Evolutionary conservation across 2,888 invertebrate species (phyloP).

Genomic region (Chloroclystis v-ata): DNA sequence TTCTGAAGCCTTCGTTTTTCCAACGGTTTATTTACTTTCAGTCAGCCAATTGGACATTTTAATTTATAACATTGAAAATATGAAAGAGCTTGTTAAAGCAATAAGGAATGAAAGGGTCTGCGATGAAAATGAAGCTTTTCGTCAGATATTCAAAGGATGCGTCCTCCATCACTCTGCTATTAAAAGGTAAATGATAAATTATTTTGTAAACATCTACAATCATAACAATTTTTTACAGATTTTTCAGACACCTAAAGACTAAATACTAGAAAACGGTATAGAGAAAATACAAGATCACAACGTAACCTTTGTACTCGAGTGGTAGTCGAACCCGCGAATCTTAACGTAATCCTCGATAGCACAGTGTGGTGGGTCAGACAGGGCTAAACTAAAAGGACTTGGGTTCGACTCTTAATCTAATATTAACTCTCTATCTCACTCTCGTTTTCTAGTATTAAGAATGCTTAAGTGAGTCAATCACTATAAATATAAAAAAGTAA

Average conservation of each 20-base stretch:
- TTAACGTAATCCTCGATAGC: too few relatives aligned
- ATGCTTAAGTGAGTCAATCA: too few relatives aligned
- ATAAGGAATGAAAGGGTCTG: slow-evolving; percentile 36
- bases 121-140: slow-evolving; percentile 45
- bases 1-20: slow-evolving; percentile 21
- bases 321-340: too few relatives aligned
- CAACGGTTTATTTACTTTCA: slow-evolving; percentile 37
- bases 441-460: too few relatives aligned
- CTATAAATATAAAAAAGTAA: too few relatives aligned
- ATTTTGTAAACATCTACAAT: slow-evolving; percentile 9
- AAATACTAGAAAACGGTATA: too few relatives aligned
- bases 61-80: slow-evolving; percentile 53
- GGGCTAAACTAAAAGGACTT: too few relatives aligned
- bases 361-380: too few relatives aligned
- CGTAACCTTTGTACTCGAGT: too few relatives aligned
- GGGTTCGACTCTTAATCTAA: too few relatives aligned
- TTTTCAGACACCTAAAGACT: not conserved
- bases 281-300: too few relatives aligned
- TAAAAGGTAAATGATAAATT: slow-evolving; percentile 36
- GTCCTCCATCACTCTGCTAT: slow-evolving; percentile 43
- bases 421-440: too few relatives aligned
- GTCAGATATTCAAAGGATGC: slow-evolving; percentile 39
- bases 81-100: slow-evolving; percentile 42
- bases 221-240: not conserved
- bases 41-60: slow-evolving; percentile 55